These are phyloP conservation scores for Acomys russatus DNA, from an alignment of 2,797 vertebrate species.

Conservation along the genomic window DNA sequence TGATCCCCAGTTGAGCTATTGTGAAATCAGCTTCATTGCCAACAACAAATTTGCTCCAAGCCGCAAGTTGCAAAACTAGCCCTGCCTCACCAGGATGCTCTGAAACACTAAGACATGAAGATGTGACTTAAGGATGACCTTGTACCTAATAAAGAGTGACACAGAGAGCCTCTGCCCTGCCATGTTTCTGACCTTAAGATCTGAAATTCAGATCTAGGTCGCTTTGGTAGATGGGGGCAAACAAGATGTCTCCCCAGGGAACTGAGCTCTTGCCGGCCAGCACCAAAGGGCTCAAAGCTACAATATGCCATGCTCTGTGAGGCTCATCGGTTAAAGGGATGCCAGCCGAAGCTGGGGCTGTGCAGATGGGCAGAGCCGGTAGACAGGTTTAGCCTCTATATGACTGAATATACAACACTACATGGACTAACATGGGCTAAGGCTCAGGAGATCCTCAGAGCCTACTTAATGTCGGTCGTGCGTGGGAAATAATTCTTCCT, in stretches of 20 bases:
- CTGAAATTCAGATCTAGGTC: constrained; percentile 63
- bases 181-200: not conserved
- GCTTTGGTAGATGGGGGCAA: not conserved
- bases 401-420: rapidly evolving
- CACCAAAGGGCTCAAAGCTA: not conserved
- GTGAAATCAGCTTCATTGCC: not conserved
- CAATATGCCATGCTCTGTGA: rapidly evolving
- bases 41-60: not conserved
- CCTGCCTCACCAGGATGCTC: not conserved
- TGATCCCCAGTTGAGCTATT: not conserved
- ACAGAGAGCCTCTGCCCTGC: not conserved
- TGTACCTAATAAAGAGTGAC: not conserved
- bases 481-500: not conserved
- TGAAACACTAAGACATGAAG: not conserved
- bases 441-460: not conserved
- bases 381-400: rapidly evolving
- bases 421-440: not conserved
- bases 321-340: not conserved
- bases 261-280: not conserved
- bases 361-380: not conserved
- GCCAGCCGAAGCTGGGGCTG: not conserved
- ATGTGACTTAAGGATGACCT: not conserved
- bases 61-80: not conserved
- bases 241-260: constrained; percentile 47
- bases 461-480: not conserved